These are phyloP conservation scores for Rhinophrynus dorsalis DNA, from an alignment of 2,797 vertebrate species.

Conservation along the genomic window DNA sequence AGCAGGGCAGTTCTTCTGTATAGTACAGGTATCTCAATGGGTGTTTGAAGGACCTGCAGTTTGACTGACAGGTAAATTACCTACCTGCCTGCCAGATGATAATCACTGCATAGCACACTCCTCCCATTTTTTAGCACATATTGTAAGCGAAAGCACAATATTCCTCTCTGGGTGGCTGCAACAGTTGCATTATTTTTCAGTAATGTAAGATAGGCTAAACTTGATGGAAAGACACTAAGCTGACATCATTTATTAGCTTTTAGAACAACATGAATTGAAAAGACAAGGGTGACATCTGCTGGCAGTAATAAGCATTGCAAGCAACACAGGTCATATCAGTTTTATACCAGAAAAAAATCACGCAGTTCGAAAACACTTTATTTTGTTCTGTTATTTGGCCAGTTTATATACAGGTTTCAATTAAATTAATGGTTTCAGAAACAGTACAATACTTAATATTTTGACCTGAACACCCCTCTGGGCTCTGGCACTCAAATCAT, in stretches of 20 bases:
- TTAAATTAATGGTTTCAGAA: no score
- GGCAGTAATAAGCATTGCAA: background rate
- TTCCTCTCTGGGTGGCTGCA: background rate
- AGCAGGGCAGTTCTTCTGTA: background rate
- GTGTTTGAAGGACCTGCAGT: background rate
- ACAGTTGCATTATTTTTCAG: background rate
- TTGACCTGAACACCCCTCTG: no score
- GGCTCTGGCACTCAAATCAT: no score
- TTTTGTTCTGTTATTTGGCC: no score
- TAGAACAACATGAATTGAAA: background rate
- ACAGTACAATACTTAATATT: no score
- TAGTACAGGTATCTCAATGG: background rate
- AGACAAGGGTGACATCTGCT: background rate
- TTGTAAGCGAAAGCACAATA: background rate
- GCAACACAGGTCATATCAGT: no score
- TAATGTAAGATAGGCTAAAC: background rate
- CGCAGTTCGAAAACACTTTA: no score
- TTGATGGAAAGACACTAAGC: background rate
- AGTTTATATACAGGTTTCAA: no score
- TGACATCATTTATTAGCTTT: background rate
- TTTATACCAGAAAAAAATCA: no score
- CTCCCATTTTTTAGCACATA: background rate
- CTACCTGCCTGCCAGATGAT: constrained; percentile 5
- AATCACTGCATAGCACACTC: background rate
- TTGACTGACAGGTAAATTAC: constrained; percentile 11